A percentile compares a stretch with the other conserved stretches of the same genome.
Conservation (phyloP, 2,888 invertebrate genomes). For the Phragmatobia fuliginosa region DNA sequence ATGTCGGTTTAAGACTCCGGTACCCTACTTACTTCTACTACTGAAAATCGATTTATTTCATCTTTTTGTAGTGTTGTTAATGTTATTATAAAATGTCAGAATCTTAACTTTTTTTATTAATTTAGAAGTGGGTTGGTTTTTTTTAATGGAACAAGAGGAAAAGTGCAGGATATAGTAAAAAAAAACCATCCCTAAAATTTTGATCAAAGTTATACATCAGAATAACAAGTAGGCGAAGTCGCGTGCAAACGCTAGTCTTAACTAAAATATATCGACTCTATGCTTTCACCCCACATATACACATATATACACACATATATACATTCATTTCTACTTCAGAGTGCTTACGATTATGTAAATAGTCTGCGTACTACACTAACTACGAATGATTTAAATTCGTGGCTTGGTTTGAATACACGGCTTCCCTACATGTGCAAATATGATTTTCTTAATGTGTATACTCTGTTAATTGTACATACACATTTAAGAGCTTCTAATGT, state of each 20-base stretch:
- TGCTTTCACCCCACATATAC: constrained; percentile 17
- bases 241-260: background rate
- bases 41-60: too few relatives aligned
- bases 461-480: constrained; percentile 5
- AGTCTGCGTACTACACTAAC: constrained; percentile 30
- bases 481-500: background rate
- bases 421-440: constrained; percentile 28
- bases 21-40: too few relatives aligned
- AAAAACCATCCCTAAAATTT: too few relatives aligned
- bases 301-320: constrained; percentile 4
- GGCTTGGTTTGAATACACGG: constrained; percentile 34
- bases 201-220: too few relatives aligned
- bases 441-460: constrained; percentile 27
- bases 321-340: constrained; percentile 16
- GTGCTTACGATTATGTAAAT: constrained; percentile 46
- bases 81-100: too few relatives aligned
- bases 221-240: too few relatives aligned
- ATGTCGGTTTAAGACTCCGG: too few relatives aligned
- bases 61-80: too few relatives aligned
- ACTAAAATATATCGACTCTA: background rate
- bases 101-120: too few relatives aligned
- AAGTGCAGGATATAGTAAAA: too few relatives aligned
- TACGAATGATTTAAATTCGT: constrained; percentile 20
- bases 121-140: too few relatives aligned
- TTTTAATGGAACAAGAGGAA: too few relatives aligned